Percentiles rank a stretch among this genome's conserved stretches.
phyloP scores from a whole-genome alignment of 1,140 invertebrate genomes.

The Drosophila azteca region DNA sequence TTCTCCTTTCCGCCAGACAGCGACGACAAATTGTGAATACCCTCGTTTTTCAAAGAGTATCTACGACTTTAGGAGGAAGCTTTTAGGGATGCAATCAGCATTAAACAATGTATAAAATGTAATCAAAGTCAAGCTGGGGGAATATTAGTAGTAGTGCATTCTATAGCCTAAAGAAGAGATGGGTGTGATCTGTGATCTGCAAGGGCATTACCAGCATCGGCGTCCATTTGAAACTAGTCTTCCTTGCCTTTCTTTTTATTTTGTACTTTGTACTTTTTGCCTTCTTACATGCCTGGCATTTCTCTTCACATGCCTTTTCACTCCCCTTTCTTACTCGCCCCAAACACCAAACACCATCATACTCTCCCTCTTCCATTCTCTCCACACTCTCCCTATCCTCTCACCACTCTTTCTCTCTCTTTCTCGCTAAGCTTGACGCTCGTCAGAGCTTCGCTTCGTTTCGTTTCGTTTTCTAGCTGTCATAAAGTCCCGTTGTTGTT shows the following conservation, averaged over 20 bases:
- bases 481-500: slow-evolving; percentile 79
- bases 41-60: too few relatives aligned
- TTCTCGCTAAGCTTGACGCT: slow-evolving; percentile 30
- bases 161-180: too few relatives aligned
- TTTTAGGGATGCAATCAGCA: too few relatives aligned
- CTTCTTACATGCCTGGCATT: slow-evolving; percentile 36
- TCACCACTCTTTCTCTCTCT: background rate
- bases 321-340: background rate
- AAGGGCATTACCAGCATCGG: too few relatives aligned
- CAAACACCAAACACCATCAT: too few relatives aligned
- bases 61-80: too few relatives aligned
- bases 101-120: too few relatives aligned
- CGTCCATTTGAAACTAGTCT: background rate
- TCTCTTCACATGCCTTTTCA: slow-evolving; percentile 4
- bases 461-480: slow-evolving; percentile 73
- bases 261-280: slow-evolving; percentile 44
- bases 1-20: slow-evolving; percentile 31
- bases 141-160: too few relatives aligned
- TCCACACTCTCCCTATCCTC: slow-evolving; percentile 13
- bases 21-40: too few relatives aligned
- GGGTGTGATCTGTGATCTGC: too few relatives aligned
- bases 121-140: too few relatives aligned
- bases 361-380: background rate
- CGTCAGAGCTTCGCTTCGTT: slow-evolving; percentile 47
- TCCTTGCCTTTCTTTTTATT: slow-evolving; percentile 8